These are phyloP conservation scores for Orcinus orca DNA, from an alignment of 2,113 vertebrate species.

Conservation along the genomic window DNA sequence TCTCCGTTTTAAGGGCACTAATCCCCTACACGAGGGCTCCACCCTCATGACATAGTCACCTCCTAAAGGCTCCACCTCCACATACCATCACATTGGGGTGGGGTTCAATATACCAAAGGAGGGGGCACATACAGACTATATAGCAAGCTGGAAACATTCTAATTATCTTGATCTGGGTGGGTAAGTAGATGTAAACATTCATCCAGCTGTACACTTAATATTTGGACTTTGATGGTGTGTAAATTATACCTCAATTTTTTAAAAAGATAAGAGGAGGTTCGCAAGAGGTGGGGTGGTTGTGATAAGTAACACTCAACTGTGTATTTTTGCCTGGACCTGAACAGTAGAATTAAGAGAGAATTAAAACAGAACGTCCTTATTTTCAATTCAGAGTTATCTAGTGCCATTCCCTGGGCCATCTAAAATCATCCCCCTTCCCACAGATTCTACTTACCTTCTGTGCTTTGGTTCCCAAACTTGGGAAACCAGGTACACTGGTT, in stretches of 20 bases:
- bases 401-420: not conserved
- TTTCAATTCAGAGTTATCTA: too few relatives aligned
- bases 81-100: not conserved
- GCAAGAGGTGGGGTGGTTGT: not conserved
- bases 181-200: not conserved
- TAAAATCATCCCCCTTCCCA: not conserved
- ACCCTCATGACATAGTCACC: not conserved
- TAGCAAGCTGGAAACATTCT: not conserved
- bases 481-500: not conserved
- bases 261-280: not conserved
- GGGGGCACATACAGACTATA: not conserved
- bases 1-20: not conserved
- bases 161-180: not conserved
- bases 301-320: too few relatives aligned
- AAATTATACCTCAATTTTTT: not conserved
- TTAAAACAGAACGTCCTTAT: not conserved
- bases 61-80: not conserved
- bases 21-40: not conserved
- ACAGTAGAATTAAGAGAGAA: not conserved
- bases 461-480: not conserved
- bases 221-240: not conserved
- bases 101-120: not conserved
- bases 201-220: not conserved
- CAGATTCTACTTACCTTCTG: not conserved
- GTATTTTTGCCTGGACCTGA: not conserved